A percentile compares a stretch with the other conserved stretches of the same genome.
These are phyloP conservation scores for Drosophila prostipennis DNA, from an alignment of 2,888 invertebrate species.

Conservation along the genomic window DNA sequence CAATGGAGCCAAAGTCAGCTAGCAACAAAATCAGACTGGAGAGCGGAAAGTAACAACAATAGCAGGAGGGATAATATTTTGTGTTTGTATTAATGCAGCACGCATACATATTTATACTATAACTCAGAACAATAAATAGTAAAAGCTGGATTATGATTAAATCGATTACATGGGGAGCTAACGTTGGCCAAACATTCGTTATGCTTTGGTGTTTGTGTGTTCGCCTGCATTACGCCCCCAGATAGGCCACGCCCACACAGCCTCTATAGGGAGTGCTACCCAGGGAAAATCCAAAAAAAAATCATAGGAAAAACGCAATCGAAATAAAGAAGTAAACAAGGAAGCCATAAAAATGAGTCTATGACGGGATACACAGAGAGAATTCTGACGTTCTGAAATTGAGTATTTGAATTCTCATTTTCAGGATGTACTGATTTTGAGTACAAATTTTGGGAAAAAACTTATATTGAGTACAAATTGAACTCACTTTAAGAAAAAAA, in stretches of 20 bases:
- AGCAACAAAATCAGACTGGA: conserved; percentile 44
- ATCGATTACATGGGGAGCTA: conserved; percentile 73
- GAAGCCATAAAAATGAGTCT: conserved; percentile 50
- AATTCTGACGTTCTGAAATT: too few species aligned
- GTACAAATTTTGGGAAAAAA: too few species aligned
- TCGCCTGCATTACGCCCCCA: conserved; percentile 57
- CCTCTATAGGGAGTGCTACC: conserved; percentile 66
- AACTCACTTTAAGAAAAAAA: too few species aligned
- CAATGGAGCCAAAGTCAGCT: conserved; percentile 46
- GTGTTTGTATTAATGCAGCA: conserved; percentile 77
- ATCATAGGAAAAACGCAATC: conserved; percentile 22
- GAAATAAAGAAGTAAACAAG: conserved; percentile 41
- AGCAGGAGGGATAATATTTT: conserved; percentile 64
- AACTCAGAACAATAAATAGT: conserved; percentile 80
- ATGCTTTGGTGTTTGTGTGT: conserved; percentile 6
- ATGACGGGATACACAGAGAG: conserved; percentile 49
- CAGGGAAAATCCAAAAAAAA: conserved; percentile 29
- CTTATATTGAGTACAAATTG: too few species aligned
- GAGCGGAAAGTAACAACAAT: conserved; percentile 45
- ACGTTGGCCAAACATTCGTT: conserved; percentile 52
- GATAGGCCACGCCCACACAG: conserved; percentile 59
- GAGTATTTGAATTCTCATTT: too few species aligned
- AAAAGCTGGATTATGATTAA: conserved; percentile 80
- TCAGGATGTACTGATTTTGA: too few species aligned
- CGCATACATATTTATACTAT: conserved; percentile 74